Evolutionary conservation across 2,113 vertebrate species (phyloP).

Genomic region (Ictidomys tridecemlineatus): DNA sequence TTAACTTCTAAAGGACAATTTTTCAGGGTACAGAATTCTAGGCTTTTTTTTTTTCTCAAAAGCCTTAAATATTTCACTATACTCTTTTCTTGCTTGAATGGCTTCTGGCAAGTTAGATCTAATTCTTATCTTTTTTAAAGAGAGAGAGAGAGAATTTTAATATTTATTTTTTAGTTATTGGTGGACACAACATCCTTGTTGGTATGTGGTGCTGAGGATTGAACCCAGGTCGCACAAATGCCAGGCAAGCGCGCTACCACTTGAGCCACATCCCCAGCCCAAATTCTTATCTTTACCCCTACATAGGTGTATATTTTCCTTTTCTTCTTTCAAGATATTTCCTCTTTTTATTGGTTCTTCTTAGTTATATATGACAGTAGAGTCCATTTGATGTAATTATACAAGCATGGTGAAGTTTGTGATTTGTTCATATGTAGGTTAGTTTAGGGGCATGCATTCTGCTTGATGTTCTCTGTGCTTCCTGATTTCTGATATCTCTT

Average conservation of each 20-base stretch:
- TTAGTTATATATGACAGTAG: too few relatives aligned
- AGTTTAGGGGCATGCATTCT: neutral
- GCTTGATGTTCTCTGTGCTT: neutral
- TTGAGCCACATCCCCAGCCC: too few relatives aligned
- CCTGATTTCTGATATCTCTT: neutral
- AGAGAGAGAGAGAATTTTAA: too few relatives aligned
- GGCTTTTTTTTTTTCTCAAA: neutral
- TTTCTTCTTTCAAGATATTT: neutral
- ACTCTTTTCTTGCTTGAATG: neutral
- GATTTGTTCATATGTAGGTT: neutral
- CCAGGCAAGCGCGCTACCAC: too few relatives aligned
- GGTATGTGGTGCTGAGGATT: too few relatives aligned
- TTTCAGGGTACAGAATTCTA: neutral
- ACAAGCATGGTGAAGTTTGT: neutral
- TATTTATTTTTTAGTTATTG: too few relatives aligned
- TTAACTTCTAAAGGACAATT: neutral
- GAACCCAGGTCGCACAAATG: too few relatives aligned
- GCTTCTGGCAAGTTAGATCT: neutral
- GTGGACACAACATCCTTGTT: too few relatives aligned
- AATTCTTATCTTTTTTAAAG: neutral
- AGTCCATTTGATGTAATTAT: too few relatives aligned
- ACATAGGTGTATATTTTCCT: neutral
- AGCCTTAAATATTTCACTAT: neutral
- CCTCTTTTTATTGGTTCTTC: too few relatives aligned
- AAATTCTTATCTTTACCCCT: neutral